A percentile compares a stretch with the other conserved stretches of the same genome.
Evolutionary conservation across 2,888 invertebrate genomes (phyloP).

Genomic region (Rugalucina vietnamica): DNA sequence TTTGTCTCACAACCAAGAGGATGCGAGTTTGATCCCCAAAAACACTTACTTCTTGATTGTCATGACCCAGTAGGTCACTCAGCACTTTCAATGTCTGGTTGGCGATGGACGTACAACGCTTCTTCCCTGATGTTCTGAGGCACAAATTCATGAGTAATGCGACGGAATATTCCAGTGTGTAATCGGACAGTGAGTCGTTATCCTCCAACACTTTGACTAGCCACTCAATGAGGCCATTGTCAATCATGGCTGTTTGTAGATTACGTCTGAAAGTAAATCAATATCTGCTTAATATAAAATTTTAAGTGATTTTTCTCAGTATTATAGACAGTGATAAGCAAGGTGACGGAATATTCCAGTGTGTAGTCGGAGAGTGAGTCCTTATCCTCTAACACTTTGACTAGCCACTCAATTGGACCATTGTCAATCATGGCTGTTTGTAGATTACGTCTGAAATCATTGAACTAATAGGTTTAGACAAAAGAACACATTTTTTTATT

Average conservation of each 20-base stretch:
- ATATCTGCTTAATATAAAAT: neutral
- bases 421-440: slow-evolving; percentile 87
- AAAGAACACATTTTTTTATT: too few species aligned
- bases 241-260: slow-evolving; percentile 87
- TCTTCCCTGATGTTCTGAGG: slow-evolving; percentile 86
- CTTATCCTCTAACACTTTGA: slow-evolving; percentile 85
- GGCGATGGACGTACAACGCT: slow-evolving; percentile 81
- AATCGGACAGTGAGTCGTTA: slow-evolving; percentile 85
- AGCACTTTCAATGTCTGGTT: slow-evolving; percentile 83
- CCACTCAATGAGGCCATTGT: slow-evolving; percentile 87
- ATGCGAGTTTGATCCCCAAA: too few species aligned
- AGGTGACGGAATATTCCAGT: slow-evolving; percentile 88
- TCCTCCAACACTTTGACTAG: slow-evolving; percentile 86
- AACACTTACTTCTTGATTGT: slow-evolving; percentile 80
- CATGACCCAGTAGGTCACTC: slow-evolving; percentile 84
- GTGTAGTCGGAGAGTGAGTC: slow-evolving; percentile 86
- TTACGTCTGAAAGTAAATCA: slow-evolving; percentile 83
- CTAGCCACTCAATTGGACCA: slow-evolving; percentile 87
- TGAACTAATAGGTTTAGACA: too few species aligned
- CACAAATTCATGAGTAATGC: slow-evolving; percentile 89
- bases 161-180: slow-evolving; percentile 88
- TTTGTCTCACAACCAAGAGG: too few species aligned
- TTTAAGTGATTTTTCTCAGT: neutral
- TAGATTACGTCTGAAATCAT: slow-evolving; percentile 85
- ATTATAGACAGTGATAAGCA: too few species aligned